Evolutionary conservation across 2,888 invertebrate species (phyloP).

Genomic region (Leucania comma): DNA sequence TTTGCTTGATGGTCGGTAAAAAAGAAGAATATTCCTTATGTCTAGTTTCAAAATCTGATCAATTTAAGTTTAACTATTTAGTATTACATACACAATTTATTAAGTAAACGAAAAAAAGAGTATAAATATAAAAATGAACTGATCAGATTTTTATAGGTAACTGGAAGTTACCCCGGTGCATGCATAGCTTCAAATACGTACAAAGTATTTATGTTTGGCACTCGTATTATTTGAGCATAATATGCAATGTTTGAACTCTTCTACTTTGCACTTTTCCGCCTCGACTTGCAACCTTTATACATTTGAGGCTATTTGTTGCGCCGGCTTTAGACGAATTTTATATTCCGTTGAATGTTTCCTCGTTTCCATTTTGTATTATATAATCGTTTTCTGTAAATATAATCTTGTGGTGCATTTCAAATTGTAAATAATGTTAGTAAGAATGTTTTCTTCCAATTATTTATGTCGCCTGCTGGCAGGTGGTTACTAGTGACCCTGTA

Average conservation of each 20-base stretch:
- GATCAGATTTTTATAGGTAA: constrained; percentile 13
- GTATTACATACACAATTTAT: not conserved
- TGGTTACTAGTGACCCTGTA: constrained; percentile 8
- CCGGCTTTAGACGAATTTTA: constrained; percentile 5
- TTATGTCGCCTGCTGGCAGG: constrained; percentile 64
- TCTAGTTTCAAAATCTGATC: constrained; percentile 20
- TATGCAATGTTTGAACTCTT: not conserved
- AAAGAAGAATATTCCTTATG: not conserved
- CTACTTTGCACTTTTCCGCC: not conserved
- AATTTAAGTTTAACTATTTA: not conserved
- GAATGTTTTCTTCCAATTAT: constrained; percentile 51
- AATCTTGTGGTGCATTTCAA: constrained; percentile 51
- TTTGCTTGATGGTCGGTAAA: too few relatives aligned
- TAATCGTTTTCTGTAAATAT: constrained; percentile 36
- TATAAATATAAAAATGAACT: not conserved
- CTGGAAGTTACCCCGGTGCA: not conserved
- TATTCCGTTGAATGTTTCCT: constrained; percentile 14
- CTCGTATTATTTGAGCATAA: not conserved
- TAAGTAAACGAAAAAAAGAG: too few relatives aligned
- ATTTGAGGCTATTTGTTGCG: not conserved
- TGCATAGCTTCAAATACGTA: constrained; percentile 4
- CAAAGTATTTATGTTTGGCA: not conserved
- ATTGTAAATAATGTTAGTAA: constrained; percentile 55
- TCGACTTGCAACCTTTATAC: not conserved
- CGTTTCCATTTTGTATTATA: constrained; percentile 23